Base-by-base conservation (phyloP, 2,888 invertebrate species). In the Incurvaria masculella region DNA sequence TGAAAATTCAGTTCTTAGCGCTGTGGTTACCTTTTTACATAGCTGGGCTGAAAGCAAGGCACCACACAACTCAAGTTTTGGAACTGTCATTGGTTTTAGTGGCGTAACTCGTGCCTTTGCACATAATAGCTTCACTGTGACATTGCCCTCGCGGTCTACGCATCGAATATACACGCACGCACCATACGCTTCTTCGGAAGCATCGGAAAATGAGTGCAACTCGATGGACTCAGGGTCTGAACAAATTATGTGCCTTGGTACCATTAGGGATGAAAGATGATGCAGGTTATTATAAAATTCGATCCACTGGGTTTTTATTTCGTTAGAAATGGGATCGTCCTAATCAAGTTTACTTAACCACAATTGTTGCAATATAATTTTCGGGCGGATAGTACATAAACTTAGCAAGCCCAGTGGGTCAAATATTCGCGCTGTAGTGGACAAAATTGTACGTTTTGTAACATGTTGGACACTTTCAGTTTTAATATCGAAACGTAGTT, bases 51-150 rank as follows among this genome's bases (percentile, higher is more conserved):
- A 55, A 26, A 59, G 18, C 19, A 59, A 45, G 1, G 57, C 58
- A 2, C 53, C 59, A 39, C 57, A 59, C 1, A 61, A 48, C 41
- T 62, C 61, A 4, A 60, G 42, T 3, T 58, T 53, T 1, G 60
- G 59, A n/a, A 61, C 53, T 5, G 51, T 55, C 5, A 49, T 47
- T 2, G 56, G 46, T 44, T 57, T 57, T 1, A 54, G 5, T 0
- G 59, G 56, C 1, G 60, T 57, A 2, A 60, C 55, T 20, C 53
- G 54, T 17, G 55, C 45, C 44, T 61, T 62, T 1, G 58, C 50
- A 41, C 50, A 54, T 17, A 61, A 44, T n/a, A 61, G 49, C 2
- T 49, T 47, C 2, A 55, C 47, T 5, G 33, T 44, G 3, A 56
- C 23, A 14, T 18, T 48, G 4, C 21, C 47, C 20, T 49, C 19